A percentile compares a stretch with the other conserved stretches of the same genome.
These are phyloP conservation scores for Siderastrea radians DNA, from an alignment of 92 coral and sea anemone species.

Conservation along the genomic window DNA sequence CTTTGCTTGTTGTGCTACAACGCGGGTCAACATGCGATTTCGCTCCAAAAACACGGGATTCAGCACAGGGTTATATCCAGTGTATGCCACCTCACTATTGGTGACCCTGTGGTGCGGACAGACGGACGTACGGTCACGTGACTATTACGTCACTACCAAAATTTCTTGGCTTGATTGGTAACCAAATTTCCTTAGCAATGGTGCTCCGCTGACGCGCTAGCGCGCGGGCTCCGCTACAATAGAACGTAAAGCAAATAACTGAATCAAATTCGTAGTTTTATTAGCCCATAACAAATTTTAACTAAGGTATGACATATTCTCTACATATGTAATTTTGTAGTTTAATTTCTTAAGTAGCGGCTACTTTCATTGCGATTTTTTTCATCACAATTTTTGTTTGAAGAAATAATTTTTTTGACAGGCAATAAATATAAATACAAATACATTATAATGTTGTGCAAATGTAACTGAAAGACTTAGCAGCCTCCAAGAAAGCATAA, in stretches of 20 bases:
- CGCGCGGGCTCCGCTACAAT: too few species aligned
- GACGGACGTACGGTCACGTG: too few species aligned
- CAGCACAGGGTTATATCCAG: too few species aligned
- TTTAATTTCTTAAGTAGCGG: neutral
- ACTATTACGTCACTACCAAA: too few species aligned
- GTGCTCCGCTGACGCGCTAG: too few species aligned
- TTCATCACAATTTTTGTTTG: constrained; percentile 1
- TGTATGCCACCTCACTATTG: too few species aligned
- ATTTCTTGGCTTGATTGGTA: too few species aligned
- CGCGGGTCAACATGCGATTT: too few species aligned
- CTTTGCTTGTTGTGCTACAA: too few species aligned
- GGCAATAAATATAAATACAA: constrained; percentile 43
- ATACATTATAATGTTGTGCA: neutral
- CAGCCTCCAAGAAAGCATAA: constrained; percentile 1
- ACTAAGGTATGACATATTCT: neutral
- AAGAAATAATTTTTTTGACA: neutral
- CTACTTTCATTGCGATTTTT: neutral
- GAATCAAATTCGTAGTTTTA: neutral
- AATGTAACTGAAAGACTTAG: neutral
- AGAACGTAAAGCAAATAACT: neutral
- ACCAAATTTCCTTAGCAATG: too few species aligned
- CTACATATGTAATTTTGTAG: neutral
- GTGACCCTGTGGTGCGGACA: too few species aligned
- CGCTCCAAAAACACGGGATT: too few species aligned
- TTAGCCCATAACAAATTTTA: constrained; percentile 9